A percentile compares a stretch with the other conserved stretches of the same genome.
phyloP scores from a whole-genome alignment of 2,888 invertebrate species.

The Limnephilus rhombicus region DNA sequence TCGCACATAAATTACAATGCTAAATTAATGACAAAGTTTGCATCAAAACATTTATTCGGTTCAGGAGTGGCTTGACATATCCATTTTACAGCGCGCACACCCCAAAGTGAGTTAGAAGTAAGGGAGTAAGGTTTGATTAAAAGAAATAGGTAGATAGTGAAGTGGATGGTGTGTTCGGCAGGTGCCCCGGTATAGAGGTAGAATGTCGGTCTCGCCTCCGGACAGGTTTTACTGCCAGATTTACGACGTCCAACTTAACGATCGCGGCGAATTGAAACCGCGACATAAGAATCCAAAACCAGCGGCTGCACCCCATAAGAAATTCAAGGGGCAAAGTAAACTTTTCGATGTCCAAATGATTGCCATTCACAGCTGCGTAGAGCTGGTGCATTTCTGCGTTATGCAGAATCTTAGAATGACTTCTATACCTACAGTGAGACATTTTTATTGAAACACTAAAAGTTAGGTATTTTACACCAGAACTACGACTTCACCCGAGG shows the following conservation, averaged over 20 bases:
- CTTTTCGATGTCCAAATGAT: not conserved
- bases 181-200: not conserved
- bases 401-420: not conserved
- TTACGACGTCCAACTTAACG: constrained; percentile 64
- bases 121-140: not conserved
- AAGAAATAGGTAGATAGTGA: not conserved
- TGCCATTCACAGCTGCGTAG: not conserved
- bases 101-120: not conserved
- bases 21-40: not conserved
- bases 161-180: not conserved
- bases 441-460: no score
- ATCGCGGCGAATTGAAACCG: constrained; percentile 60
- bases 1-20: not conserved
- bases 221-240: constrained; percentile 63
- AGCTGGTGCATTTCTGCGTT: not conserved
- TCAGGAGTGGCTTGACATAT: not conserved
- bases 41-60: not conserved
- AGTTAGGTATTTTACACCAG: no score
- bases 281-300: constrained; percentile 22
- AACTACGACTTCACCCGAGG: no score
- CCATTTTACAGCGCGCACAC: not conserved
- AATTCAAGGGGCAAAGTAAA: not conserved
- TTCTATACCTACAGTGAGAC: not conserved
- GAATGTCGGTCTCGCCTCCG: not conserved
- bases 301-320: constrained; percentile 7